Evolutionary conservation across 2,797 vertebrate species (phyloP).

Genomic region (Dromococcyx pavoninus): DNA sequence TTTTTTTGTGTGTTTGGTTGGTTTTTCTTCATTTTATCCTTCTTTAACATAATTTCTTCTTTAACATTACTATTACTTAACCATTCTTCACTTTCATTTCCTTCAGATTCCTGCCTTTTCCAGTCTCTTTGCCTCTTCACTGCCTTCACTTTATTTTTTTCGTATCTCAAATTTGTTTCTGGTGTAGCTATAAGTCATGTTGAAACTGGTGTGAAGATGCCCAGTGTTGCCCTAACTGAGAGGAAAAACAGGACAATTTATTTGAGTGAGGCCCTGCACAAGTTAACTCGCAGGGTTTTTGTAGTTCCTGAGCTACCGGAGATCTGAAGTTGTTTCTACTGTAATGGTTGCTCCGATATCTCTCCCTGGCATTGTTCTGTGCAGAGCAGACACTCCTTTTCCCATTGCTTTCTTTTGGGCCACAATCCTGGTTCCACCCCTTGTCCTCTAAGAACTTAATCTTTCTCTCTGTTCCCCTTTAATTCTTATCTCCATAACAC

Average conservation of each 20-base stretch:
- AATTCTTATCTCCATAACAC: background rate
- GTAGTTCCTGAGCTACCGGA: background rate
- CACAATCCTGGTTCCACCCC: background rate
- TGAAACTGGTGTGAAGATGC: background rate
- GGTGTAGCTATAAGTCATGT: accelerated
- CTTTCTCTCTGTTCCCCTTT: background rate
- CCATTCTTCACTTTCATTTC: background rate
- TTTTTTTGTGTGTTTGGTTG: accelerated
- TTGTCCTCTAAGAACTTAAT: background rate
- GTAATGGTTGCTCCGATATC: background rate
- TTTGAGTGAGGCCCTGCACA: background rate
- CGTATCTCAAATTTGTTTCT: background rate
- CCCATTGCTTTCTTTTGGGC: background rate
- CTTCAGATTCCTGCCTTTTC: background rate
- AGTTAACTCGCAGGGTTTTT: background rate
- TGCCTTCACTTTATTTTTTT: background rate
- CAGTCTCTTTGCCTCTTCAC: background rate
- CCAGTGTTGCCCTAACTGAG: background rate
- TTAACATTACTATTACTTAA: background rate
- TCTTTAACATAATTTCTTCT: background rate
- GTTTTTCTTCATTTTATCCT: background rate
- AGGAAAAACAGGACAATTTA: background rate
- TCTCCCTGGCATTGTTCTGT: background rate
- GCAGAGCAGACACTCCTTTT: background rate
- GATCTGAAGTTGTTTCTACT: background rate